Conservation (phyloP, 2,113 vertebrate species). For the Triplophysa siluroides region DNA sequence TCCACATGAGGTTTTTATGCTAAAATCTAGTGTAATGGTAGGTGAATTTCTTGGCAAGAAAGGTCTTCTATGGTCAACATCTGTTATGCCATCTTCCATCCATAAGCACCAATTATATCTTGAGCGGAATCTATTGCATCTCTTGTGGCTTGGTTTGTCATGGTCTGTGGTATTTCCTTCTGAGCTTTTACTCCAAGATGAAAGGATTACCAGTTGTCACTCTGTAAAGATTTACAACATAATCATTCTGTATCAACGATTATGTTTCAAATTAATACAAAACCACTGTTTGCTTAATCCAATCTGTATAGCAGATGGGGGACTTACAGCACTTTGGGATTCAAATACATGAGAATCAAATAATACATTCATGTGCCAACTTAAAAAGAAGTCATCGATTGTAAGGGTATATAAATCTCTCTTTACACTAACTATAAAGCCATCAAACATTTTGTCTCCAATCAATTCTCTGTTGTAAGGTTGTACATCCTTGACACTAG, state of each 20-base stretch:
- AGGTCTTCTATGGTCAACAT: conserved; percentile 37
- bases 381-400: neutral
- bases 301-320: neutral
- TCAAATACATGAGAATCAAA: too few relatives aligned
- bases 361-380: neutral
- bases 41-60: neutral
- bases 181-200: neutral
- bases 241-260: conserved; percentile 1
- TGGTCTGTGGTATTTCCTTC: neutral
- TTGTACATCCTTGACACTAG: too few relatives aligned
- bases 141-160: conserved; percentile 4
- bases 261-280: neutral
- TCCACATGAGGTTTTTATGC: neutral
- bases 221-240: neutral
- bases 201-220: neutral
- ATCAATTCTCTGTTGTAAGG: too few relatives aligned
- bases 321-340: neutral
- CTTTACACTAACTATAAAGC: neutral
- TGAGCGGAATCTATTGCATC: neutral
- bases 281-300: neutral
- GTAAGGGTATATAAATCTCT: too few relatives aligned
- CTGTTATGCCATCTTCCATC: conserved; percentile 13
- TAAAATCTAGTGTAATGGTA: neutral
- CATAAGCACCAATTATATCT: neutral
- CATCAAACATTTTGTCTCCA: too few relatives aligned